Percentiles rank a stretch among this genome's conserved stretches.
Evolutionary conservation across 2,113 vertebrate species (phyloP).

Genomic region (Sphaerodactylus townsendi): DNA sequence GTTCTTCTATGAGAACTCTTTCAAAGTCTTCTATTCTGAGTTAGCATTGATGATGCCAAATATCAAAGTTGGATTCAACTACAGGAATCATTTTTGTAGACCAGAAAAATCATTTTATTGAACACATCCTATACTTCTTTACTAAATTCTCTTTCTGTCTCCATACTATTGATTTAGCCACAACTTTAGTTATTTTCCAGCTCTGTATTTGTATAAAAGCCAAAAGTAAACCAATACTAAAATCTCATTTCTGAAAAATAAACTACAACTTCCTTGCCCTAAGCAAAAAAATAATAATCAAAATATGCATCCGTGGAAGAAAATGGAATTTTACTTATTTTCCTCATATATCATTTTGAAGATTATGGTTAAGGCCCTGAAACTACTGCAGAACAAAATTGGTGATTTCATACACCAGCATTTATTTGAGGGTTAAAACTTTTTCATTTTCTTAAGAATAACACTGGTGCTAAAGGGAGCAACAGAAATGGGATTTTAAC

Average conservation of each 20-base stretch:
- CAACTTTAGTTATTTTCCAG: background rate
- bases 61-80: background rate
- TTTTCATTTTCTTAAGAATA: constrained; percentile 25
- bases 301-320: background rate
- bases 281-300: background rate
- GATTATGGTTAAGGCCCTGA: constrained; percentile 24
- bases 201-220: background rate
- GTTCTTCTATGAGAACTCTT: background rate
- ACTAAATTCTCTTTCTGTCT: background rate
- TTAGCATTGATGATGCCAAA: background rate
- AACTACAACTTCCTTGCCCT: constrained; percentile 1
- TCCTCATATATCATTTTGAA: constrained; percentile 7
- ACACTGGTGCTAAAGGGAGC: constrained; percentile 18
- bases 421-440: background rate
- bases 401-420: background rate
- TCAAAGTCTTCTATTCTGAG: background rate
- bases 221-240: background rate
- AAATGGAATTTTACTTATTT: constrained; percentile 25
- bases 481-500: constrained; percentile 27
- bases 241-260: constrained; percentile 2
- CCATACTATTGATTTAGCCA: background rate
- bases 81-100: background rate
- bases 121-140: background rate
- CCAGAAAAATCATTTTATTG: background rate
- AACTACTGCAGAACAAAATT: constrained; percentile 13